Evolutionary conservation across 2,888 invertebrate species (phyloP).

Genomic region (Argynnis bischoffii): DNA sequence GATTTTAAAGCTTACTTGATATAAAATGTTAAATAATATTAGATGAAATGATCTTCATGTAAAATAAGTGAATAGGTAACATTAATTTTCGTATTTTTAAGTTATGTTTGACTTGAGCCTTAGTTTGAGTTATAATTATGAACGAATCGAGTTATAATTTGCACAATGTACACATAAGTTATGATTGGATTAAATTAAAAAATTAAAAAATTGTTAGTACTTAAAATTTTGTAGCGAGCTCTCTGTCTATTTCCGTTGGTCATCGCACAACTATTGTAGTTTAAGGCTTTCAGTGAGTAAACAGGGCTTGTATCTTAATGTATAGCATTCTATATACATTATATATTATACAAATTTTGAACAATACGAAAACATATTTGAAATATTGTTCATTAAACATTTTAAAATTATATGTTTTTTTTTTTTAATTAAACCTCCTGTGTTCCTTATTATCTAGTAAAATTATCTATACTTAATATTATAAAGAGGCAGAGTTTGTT

Average conservation of each 20-base stretch:
- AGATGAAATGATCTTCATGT: not conserved
- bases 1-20: not conserved
- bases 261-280: conserved; percentile 42
- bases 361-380: conserved; percentile 75
- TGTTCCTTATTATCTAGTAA: not conserved
- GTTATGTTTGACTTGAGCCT: no score
- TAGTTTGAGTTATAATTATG: no score
- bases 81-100: no score
- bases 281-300: conserved; percentile 76
- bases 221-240: conserved; percentile 17
- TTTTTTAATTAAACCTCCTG: conserved; percentile 49
- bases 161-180: not conserved
- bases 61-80: no score
- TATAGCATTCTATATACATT: conserved; percentile 75
- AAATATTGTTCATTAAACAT: conserved; percentile 80
- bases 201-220: not conserved
- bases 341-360: conserved; percentile 74
- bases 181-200: not conserved
- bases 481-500: not conserved
- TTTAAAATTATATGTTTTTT: conserved; percentile 59
- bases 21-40: not conserved
- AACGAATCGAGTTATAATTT: not conserved
- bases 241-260: conserved; percentile 24
- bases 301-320: conserved; percentile 79
- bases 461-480: no score